A percentile compares a stretch with the other conserved stretches of the same genome.
Evolutionary conservation across 1,140 invertebrate genomes (phyloP).

Genomic region (Penaeus japonicus): DNA sequence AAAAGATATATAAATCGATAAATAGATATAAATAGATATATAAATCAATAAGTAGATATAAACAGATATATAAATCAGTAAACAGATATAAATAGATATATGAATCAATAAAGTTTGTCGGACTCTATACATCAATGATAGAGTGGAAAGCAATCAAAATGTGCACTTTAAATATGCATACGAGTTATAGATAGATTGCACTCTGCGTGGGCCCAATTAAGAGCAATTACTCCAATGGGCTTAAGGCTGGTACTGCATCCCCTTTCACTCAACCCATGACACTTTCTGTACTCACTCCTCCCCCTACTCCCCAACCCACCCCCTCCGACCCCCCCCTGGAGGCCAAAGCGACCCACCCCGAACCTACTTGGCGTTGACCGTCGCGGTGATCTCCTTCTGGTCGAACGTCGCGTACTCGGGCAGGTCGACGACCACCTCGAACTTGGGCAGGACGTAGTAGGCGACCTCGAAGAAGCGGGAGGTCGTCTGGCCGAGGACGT

Average conservation of each 20-base stretch:
- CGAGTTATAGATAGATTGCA: no score
- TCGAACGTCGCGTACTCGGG: slow-evolving; percentile 82
- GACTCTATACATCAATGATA: no score
- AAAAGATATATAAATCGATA: background rate
- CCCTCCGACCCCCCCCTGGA: background rate
- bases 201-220: no score
- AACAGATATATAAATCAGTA: background rate
- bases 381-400: slow-evolving; percentile 78
- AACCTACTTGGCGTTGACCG: slow-evolving; percentile 82
- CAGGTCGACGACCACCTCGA: slow-evolving; percentile 83
- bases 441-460: slow-evolving; percentile 93
- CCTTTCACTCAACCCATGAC: no score
- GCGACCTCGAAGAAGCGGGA: slow-evolving; percentile 76
- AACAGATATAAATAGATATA: no score
- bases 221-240: no score
- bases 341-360: background rate
- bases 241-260: no score
- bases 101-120: no score
- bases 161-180: no score
- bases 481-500: slow-evolving; percentile 72
- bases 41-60: background rate
- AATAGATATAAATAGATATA: background rate
- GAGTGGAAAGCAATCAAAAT: no score
- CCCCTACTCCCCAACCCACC: background rate
- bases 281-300: no score